These are phyloP conservation scores for Chloroclysta siterata DNA, from an alignment of 2,888 invertebrate genomes.

Conservation along the genomic window DNA sequence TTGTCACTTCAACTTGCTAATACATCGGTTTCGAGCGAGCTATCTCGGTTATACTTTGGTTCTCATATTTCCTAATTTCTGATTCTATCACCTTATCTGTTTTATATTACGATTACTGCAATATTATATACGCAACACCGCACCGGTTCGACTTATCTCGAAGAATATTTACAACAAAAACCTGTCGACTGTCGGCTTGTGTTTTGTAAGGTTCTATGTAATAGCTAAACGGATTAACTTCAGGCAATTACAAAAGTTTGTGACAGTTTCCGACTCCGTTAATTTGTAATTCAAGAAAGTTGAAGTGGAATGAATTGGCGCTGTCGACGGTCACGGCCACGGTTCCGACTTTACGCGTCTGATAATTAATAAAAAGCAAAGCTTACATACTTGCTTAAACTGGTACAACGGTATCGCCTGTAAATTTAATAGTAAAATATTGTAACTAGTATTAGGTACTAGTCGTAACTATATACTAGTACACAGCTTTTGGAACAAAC, in stretches of 20 bases:
- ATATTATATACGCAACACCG: too few species aligned
- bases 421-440: too few species aligned
- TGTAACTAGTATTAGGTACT: too few species aligned
- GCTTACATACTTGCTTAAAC: background rate
- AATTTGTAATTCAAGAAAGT: conserved; percentile 33
- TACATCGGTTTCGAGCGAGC: too few species aligned
- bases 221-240: conserved; percentile 29
- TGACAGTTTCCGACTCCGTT: conserved; percentile 27
- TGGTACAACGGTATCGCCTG: too few species aligned
- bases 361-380: background rate
- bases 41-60: too few species aligned
- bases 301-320: conserved; percentile 29
- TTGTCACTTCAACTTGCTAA: too few species aligned
- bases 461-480: too few species aligned
- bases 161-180: background rate
- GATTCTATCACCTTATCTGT: too few species aligned
- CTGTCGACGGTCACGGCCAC: conserved; percentile 7
- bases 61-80: too few species aligned
- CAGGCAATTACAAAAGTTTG: conserved; percentile 27
- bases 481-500: too few species aligned
- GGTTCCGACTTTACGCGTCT: background rate
- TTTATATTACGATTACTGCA: too few species aligned
- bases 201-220: conserved; percentile 13
- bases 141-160: background rate
- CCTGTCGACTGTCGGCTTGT: background rate